Percentiles rank a stretch among this genome's conserved stretches.
Conservation (phyloP, 2,888 invertebrate species). For the Sussaba pulchella region DNA sequence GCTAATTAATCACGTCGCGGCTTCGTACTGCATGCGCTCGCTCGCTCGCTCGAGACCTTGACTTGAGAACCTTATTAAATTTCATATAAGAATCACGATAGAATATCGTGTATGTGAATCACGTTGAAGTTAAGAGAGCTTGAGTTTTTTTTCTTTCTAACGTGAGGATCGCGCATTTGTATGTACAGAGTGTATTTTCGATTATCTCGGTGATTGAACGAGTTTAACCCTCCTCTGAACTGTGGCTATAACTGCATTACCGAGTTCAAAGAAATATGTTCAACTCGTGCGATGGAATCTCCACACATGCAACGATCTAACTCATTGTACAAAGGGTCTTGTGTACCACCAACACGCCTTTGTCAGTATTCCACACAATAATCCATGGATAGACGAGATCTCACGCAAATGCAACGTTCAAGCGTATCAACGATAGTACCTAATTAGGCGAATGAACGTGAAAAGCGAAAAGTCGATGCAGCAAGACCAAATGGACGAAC, state of each 20-base stretch:
- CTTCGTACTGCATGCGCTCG: conserved; percentile 20
- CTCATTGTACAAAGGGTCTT: too few species aligned
- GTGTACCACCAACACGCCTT: too few species aligned
- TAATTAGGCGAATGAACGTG: conserved; percentile 51
- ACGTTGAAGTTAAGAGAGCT: not conserved
- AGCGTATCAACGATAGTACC: conserved; percentile 45
- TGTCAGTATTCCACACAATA: conserved; percentile 1
- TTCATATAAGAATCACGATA: conserved; percentile 39
- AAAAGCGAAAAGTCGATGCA: conserved; percentile 42
- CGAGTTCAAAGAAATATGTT: conserved; percentile 42
- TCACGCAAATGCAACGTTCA: not conserved
- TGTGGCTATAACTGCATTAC: not conserved
- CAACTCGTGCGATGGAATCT: too few species aligned
- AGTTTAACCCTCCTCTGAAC: conserved; percentile 32
- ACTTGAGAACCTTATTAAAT: conserved; percentile 23
- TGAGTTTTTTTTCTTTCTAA: conserved; percentile 10
- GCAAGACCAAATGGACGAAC: conserved; percentile 35
- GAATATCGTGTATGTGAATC: conserved; percentile 3
- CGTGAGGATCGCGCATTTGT: not conserved
- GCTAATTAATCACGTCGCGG: conserved; percentile 61
- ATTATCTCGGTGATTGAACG: conserved; percentile 25
- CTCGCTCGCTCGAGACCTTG: conserved; percentile 37
- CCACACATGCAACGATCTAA: too few species aligned
- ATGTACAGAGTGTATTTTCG: conserved; percentile 1
- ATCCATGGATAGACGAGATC: not conserved